phyloP scores from a whole-genome alignment of 1,140 invertebrate species.

The Hylyphantes graminicola region DNA sequence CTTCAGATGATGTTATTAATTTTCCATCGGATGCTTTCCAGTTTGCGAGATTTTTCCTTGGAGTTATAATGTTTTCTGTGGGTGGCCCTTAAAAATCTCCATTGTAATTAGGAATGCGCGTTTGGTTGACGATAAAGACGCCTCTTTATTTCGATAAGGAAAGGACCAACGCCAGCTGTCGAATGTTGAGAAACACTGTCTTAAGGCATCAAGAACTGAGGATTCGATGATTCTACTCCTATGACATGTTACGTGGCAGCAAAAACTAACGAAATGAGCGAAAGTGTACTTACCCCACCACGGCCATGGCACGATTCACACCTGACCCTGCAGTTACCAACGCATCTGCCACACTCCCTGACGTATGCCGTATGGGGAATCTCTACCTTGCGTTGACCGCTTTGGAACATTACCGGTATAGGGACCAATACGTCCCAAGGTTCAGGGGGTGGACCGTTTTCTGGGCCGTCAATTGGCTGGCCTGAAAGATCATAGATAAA shows the following conservation, averaged over 20 bases:
- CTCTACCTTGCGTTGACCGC: conserved; percentile 69
- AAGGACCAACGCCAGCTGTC: neutral
- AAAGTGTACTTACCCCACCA: conserved; percentile 65
- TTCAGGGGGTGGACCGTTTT: conserved; percentile 13
- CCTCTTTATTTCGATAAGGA: no score
- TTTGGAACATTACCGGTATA: conserved; percentile 66
- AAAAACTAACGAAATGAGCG: neutral
- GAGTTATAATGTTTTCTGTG: no score
- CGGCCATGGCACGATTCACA: conserved; percentile 71
- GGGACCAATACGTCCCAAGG: conserved; percentile 51
- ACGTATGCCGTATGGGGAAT: conserved; percentile 73
- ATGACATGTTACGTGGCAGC: no score
- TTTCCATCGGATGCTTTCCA: no score
- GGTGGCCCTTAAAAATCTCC: no score
- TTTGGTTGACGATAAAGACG: neutral
- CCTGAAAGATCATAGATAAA: conserved; percentile 16
- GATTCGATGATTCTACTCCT: no score
- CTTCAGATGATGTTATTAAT: no score
- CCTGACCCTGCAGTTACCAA: conserved; percentile 68
- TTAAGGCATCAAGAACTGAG: neutral
- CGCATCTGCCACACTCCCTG: conserved; percentile 71
- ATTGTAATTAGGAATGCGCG: neutral
- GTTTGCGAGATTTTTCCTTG: no score
- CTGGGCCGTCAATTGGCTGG: conserved; percentile 39
- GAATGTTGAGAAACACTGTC: no score